Evolutionary conservation across 2,888 invertebrate species (phyloP).

Genomic region (Ernsta delagoae): DNA sequence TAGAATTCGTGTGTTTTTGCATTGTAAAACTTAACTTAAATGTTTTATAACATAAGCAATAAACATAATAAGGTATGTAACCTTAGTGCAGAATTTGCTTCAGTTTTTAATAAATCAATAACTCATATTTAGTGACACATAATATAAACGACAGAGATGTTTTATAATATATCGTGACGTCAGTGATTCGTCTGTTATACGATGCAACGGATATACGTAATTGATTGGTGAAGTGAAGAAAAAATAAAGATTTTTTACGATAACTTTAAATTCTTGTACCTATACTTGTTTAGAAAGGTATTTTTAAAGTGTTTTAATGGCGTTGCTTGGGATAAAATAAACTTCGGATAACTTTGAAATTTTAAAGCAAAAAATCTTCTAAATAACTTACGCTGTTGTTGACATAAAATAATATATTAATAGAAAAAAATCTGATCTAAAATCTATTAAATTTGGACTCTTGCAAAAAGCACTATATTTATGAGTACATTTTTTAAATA

Average conservation of each 20-base stretch:
- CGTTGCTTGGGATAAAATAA: constrained; percentile 20
- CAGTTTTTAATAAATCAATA: too few species aligned
- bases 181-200: constrained; percentile 66
- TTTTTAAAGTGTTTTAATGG: constrained; percentile 57
- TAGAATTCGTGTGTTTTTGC: too few species aligned
- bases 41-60: too few species aligned
- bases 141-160: neutral
- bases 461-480: too few species aligned
- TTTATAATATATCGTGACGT: constrained; percentile 18
- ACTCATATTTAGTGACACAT: neutral
- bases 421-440: neutral
- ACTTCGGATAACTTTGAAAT: too few species aligned
- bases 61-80: too few species aligned
- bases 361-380: too few species aligned
- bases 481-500: neutral
- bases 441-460: neutral
- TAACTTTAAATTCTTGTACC: constrained; percentile 50
- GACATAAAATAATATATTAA: too few species aligned
- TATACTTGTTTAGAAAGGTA: constrained; percentile 55
- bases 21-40: too few species aligned
- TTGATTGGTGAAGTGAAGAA: constrained; percentile 58
- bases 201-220: constrained; percentile 82
- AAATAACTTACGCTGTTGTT: too few species aligned
- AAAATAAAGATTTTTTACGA: constrained; percentile 53
- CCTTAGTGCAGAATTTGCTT: neutral